These are phyloP conservation scores for Galemys pyrenaicus DNA, from an alignment of 2,113 vertebrate species.

Conservation along the genomic window DNA sequence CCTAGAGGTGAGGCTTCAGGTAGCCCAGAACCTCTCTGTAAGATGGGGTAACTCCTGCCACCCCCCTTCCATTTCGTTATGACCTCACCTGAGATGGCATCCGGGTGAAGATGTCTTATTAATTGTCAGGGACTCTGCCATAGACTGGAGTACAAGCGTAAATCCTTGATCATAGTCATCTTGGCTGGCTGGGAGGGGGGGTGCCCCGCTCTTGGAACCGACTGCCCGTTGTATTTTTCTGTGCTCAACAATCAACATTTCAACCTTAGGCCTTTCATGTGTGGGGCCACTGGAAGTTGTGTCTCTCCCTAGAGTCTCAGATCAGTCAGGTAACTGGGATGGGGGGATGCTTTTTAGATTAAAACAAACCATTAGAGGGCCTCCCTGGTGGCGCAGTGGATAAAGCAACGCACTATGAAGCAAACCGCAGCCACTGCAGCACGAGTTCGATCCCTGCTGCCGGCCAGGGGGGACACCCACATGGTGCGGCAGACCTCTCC, in stretches of 20 bases:
- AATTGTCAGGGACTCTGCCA: neutral
- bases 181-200: accelerated
- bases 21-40: neutral
- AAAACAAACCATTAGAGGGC: no score
- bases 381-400: no score
- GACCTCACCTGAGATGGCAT: neutral
- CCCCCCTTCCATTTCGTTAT: neutral
- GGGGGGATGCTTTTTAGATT: neutral
- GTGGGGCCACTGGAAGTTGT: neutral
- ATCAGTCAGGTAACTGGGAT: neutral
- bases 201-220: neutral
- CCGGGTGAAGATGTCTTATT: neutral
- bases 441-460: no score
- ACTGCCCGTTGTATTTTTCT: neutral
- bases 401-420: no score
- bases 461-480: no score
- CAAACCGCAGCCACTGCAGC: no score
- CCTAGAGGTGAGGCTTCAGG: neutral
- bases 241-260: neutral
- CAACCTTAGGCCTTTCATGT: neutral
- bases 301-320: neutral
- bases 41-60: neutral
- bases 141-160: neutral
- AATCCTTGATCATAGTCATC: neutral
- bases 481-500: no score